Evolutionary conservation across 1,140 invertebrate species (phyloP), one percentile per base, ranked within the genome.

Genomic region (Meteorus sp.): DNA sequence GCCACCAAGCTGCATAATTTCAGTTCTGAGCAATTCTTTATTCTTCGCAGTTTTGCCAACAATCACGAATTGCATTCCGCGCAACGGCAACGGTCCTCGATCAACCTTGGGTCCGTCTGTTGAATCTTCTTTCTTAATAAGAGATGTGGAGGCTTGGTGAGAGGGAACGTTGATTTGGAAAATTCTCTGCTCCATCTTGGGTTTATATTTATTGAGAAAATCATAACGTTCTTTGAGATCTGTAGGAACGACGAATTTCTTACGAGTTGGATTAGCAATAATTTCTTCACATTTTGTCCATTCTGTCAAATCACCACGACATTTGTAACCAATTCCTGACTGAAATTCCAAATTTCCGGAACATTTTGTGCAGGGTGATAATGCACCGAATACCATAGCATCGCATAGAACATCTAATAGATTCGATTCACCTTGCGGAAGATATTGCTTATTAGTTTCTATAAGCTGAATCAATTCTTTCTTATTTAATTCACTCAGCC

Each of bases 231-330:
- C 80, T 69, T 86, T 85, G 1, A 90, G 80, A 20, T 86, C 80
- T 13, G 77, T 73, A 1, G 94, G 91, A 25, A 98, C 75, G 68
- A 83, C 83, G 66, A 96, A 93, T 41, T 84, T 74, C n/a, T 72
- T 84, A 52, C 93, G 79, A 66, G 88, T 83, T 5, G 96, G 95
- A 17, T 88, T 83, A 65, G 86, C 85, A 0, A 86, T 86, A 6
- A 87, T 70, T 64, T 89, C 86, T 37, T 84, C 81, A 75, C 97
- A 99, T 76, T 92, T 93, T 0, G 91, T 89, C 92, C 94, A 99
- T 74, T 96, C 95, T 19, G 88, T 89, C 27, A 95, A 65, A 74
- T 90, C 81, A 37, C 95, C 96, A 64, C 75, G 80, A 71, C 94
- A 97, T 59, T 84, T 78, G 70, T 96, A 97, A 0, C 89, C 90